Evolutionary conservation across 2,797 vertebrate species (phyloP).

Genomic region (Etheostoma nigrum): DNA sequence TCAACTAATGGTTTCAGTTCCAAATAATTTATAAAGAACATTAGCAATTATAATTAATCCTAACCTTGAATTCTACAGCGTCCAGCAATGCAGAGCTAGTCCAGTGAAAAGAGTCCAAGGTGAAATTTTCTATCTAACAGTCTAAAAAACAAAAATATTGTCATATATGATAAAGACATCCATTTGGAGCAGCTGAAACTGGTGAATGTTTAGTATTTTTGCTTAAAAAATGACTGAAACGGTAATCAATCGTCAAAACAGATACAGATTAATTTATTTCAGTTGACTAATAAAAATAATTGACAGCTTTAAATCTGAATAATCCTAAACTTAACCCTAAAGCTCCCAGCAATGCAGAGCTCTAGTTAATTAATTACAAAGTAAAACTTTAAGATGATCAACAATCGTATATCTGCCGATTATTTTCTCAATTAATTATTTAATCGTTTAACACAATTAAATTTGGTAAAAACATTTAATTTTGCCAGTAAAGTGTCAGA

Average conservation of each 20-base stretch:
- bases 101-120: too few species aligned
- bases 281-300: not conserved
- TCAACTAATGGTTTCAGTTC: not conserved
- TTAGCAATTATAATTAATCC: too few species aligned
- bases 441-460: too few species aligned
- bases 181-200: too few species aligned
- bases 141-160: too few species aligned
- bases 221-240: not conserved
- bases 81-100: too few species aligned
- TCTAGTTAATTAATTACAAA: not conserved
- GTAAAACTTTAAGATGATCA: not conserved
- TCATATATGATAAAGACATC: too few species aligned
- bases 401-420: not conserved
- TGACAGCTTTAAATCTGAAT: not conserved
- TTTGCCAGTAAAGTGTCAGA: not conserved
- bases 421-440: not conserved
- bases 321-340: not conserved
- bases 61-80: too few species aligned
- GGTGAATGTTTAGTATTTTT: too few species aligned
- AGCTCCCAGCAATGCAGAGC: not conserved
- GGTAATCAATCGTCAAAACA: not conserved
- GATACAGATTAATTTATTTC: not conserved
- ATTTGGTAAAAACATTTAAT: too few species aligned
- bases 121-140: too few species aligned
- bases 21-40: not conserved